phyloP scores from a whole-genome alignment of 2,888 invertebrate species.

The Noctua janthina region DNA sequence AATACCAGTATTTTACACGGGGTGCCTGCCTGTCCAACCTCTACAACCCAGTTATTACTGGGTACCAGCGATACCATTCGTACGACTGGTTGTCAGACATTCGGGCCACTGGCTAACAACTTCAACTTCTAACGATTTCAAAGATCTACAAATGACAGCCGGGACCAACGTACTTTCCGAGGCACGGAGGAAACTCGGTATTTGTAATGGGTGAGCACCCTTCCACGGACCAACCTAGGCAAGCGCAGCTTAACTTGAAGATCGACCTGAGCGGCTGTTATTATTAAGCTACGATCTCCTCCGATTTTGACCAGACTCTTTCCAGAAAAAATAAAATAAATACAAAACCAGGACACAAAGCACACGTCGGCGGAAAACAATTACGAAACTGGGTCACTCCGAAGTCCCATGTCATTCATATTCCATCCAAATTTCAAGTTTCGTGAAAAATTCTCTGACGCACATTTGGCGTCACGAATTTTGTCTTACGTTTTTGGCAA shows the following conservation, averaged over 20 bases:
- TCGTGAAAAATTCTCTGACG: constrained; percentile 54
- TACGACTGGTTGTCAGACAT: neutral
- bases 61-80: neutral
- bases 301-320: neutral
- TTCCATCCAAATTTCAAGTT: constrained; percentile 39
- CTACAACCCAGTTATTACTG: neutral
- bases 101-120: neutral
- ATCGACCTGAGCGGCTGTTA: neutral
- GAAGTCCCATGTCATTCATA: constrained; percentile 25
- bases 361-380: constrained; percentile 7
- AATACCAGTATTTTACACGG: neutral
- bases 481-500: constrained; percentile 65
- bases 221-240: neutral
- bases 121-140: neutral
- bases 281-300: neutral
- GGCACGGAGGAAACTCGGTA: neutral
- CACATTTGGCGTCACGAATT: constrained; percentile 52
- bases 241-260: neutral
- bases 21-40: neutral
- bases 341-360: neutral
- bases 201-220: neutral
- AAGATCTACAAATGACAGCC: neutral
- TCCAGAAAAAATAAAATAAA: neutral
- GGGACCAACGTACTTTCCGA: neutral
- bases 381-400: constrained; percentile 26